Evolutionary conservation across 2,113 vertebrate species (phyloP), one percentile per base, ranked within the genome.

Genomic region (Leptobrachium leishanense): DNA sequence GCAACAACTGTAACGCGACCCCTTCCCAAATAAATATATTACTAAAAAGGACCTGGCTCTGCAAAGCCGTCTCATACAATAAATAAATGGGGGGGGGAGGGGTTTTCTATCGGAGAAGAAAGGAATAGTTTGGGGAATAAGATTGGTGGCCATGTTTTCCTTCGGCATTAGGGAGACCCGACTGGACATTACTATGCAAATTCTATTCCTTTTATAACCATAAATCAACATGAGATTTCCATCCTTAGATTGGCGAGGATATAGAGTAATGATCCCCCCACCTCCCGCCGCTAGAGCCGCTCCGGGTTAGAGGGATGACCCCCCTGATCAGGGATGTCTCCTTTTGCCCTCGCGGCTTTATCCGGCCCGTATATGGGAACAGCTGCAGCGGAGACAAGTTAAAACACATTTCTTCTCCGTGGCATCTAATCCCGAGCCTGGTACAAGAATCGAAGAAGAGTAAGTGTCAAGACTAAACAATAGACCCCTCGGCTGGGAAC

Each of bases 391-490:
- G 86, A 81, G 90, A 86, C 88, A 93, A 92, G 89, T 90, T 92
- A 92, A 93, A 90, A 88, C 87, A 90, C 90, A 92, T 92, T 92
- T 91, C 87, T 87, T 92, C 87, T 88, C 88, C 85, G 89, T 90
- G 85, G 85, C 89, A 92, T 89, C 92, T 94, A 94, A 94, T 94
- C 92, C 93, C 90, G 88, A 84, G 85, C 87, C 90, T 89, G 89
- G 89, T 91, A 92, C 87, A 91, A 91, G 87, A 88, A 76, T 83
- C 90, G 92, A 92, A 90, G 90, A 91, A 92, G 90, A 94, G 91
- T 92, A 90, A 91, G 93, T 91, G 93, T 93, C 93, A 90, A 88
- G 91, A 90, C 88, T 90, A 90, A 93, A 94, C 93, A 94, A 94
- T 94, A 87, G 89, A 31, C 72, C 84, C 90, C 91, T 92, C 93